phyloP scores from a whole-genome alignment of 2,113 vertebrate genomes.

The Hucho hucho region DNA sequence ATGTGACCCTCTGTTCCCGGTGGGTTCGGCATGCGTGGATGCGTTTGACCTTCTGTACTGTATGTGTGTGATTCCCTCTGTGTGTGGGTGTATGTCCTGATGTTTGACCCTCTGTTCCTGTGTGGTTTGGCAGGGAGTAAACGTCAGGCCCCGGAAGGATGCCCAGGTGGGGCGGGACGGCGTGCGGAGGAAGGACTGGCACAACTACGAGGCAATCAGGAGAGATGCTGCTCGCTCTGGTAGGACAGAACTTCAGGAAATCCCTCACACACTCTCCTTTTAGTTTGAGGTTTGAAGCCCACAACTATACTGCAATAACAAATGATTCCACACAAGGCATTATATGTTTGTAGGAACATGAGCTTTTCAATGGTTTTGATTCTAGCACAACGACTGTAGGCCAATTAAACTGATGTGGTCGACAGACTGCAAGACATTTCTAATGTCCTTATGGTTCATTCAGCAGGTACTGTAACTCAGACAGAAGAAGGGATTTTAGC shows the following conservation, averaged over 20 bases:
- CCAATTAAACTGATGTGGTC: too few species aligned
- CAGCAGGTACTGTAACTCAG: too few species aligned
- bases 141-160: constrained; percentile 68
- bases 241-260: constrained; percentile 59
- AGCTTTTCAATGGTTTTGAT: too few species aligned
- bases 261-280: not conserved
- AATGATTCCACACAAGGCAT: not conserved
- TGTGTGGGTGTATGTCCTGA: constrained; percentile 10
- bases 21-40: not conserved
- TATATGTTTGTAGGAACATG: too few species aligned
- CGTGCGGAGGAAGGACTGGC: constrained; percentile 88
- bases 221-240: constrained; percentile 82
- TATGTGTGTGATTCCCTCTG: constrained; percentile 61
- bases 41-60: constrained; percentile 16
- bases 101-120: not conserved
- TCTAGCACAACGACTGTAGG: too few species aligned
- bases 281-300: too few species aligned
- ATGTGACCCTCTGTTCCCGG: not conserved
- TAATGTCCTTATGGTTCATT: too few species aligned
- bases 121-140: constrained; percentile 67
- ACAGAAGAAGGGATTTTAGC: too few species aligned
- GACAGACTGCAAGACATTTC: too few species aligned
- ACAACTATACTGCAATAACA: too few species aligned
- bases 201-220: constrained; percentile 83
- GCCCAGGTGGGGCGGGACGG: constrained; percentile 61